Conservation (phyloP, 2,888 invertebrate species). For the Caenorhabditis sp. region DNA sequence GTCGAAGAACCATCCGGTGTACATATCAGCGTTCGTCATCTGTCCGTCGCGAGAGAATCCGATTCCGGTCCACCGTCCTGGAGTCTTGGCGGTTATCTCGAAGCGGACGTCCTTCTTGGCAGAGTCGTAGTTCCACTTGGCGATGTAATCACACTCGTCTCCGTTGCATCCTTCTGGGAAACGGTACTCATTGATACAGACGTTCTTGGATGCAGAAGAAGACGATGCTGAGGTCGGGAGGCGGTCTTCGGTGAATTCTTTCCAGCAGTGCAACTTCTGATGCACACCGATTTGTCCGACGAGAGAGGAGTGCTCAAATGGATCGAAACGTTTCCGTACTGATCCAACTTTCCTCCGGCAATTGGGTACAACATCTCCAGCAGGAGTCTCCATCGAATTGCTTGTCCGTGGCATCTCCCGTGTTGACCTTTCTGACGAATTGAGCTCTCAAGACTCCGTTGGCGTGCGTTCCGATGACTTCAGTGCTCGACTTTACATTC, state of each 20-base stretch:
- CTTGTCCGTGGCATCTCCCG: slow-evolving; percentile 71
- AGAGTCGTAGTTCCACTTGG: slow-evolving; percentile 76
- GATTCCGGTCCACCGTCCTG: slow-evolving; percentile 80
- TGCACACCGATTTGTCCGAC: slow-evolving; percentile 71
- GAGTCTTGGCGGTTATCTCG: slow-evolving; percentile 75
- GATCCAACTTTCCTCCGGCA: slow-evolving; percentile 72
- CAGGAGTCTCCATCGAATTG: slow-evolving; percentile 73
- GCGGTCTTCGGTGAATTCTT: slow-evolving; percentile 17
- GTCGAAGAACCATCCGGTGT: slow-evolving; percentile 78
- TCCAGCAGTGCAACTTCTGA: slow-evolving; percentile 66
- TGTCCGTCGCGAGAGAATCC: slow-evolving; percentile 78
- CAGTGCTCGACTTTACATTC: slow-evolving; percentile 49
- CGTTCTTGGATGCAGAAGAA: slow-evolving; percentile 17
- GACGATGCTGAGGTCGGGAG: not conserved
- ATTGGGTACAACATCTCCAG: slow-evolving; percentile 77
- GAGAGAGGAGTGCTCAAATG: slow-evolving; percentile 72
- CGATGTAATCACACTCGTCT: slow-evolving; percentile 77
- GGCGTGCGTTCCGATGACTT: slow-evolving; percentile 69
- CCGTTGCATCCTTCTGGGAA: slow-evolving; percentile 76
- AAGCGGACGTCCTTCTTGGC: slow-evolving; percentile 74
- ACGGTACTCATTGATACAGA: slow-evolving; percentile 76
- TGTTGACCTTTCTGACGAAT: slow-evolving; percentile 74
- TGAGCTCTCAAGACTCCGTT: slow-evolving; percentile 77
- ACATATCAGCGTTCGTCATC: slow-evolving; percentile 78
- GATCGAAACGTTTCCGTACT: slow-evolving; percentile 69